Conservation (phyloP, 1,140 invertebrate species). For the Eriosoma lanigerum region DNA sequence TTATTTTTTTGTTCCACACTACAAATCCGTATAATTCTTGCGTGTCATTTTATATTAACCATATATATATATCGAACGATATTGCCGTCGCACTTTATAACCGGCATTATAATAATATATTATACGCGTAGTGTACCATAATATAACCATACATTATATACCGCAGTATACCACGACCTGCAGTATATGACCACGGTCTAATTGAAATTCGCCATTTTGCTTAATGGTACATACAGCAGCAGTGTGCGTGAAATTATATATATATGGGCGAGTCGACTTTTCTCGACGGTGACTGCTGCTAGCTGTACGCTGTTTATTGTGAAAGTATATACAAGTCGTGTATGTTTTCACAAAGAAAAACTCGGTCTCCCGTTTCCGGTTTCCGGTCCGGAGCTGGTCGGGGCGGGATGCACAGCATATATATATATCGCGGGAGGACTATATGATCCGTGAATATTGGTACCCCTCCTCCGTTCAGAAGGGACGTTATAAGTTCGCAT, state of each 20-base stretch:
- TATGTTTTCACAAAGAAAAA: background rate
- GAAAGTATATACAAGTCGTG: background rate
- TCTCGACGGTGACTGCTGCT: background rate
- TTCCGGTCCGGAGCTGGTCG: conserved; percentile 14
- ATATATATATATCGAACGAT: too few species aligned
- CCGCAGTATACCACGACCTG: too few species aligned
- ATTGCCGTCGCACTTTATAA: too few species aligned
- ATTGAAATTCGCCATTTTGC: conserved; percentile 22
- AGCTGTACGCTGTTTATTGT: background rate
- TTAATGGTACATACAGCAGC: too few species aligned
- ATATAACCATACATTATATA: too few species aligned
- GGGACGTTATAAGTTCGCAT: background rate
- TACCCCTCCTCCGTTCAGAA: too few species aligned
- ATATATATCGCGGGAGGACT: background rate
- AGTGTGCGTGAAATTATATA: too few species aligned
- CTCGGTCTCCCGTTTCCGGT: background rate
- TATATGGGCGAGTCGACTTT: background rate
- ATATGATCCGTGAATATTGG: conserved; percentile 18
- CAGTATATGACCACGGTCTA: background rate
- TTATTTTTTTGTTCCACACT: too few species aligned
- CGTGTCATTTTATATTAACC: too few species aligned
- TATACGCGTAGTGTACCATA: too few species aligned
- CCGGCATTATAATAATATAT: too few species aligned
- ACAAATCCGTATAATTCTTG: too few species aligned
- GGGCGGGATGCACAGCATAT: background rate